Evolutionary conservation across 2,888 invertebrate genomes (phyloP).

Genomic region (Zhuqinia jingwanae): DNA sequence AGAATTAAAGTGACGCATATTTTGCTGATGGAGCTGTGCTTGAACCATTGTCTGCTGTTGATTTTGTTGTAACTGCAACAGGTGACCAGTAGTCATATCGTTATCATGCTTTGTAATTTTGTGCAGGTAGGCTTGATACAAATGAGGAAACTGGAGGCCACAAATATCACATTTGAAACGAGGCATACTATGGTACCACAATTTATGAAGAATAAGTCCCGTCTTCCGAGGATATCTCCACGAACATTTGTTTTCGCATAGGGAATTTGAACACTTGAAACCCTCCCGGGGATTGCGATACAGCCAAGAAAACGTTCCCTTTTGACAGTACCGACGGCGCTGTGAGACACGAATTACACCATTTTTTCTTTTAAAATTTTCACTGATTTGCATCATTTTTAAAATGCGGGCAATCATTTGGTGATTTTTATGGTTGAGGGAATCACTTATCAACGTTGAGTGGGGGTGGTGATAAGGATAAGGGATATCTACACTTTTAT

Average conservation of each 20-base stretch:
- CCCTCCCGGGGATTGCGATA: slow-evolving; percentile 58
- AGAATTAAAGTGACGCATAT: neutral
- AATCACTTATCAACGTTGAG: no score
- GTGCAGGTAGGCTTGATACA: slow-evolving; percentile 83
- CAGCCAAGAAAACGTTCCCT: slow-evolving; percentile 67
- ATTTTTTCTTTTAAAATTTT: neutral
- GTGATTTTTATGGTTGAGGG: neutral
- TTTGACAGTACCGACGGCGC: slow-evolving; percentile 63
- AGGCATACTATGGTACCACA: slow-evolving; percentile 82
- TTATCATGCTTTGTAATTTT: slow-evolving; percentile 66
- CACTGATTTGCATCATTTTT: neutral
- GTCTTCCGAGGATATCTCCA: slow-evolving; percentile 72
- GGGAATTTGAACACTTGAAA: slow-evolving; percentile 72
- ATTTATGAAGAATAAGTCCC: slow-evolving; percentile 81
- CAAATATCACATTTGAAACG: slow-evolving; percentile 83
- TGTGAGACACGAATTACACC: slow-evolving; percentile 22
- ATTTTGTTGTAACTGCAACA: slow-evolving; percentile 9
- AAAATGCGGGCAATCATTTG: neutral
- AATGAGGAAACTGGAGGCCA: slow-evolving; percentile 81
- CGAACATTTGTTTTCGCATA: slow-evolving; percentile 67
- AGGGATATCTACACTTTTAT: neutral
- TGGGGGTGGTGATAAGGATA: no score
- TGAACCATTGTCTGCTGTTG: slow-evolving; percentile 44
- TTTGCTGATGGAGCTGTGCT: neutral
- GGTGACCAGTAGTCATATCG: neutral